These are phyloP conservation scores for Gymnobelideus leadbeateri DNA, from an alignment of 2,113 vertebrate species.

Conservation along the genomic window DNA sequence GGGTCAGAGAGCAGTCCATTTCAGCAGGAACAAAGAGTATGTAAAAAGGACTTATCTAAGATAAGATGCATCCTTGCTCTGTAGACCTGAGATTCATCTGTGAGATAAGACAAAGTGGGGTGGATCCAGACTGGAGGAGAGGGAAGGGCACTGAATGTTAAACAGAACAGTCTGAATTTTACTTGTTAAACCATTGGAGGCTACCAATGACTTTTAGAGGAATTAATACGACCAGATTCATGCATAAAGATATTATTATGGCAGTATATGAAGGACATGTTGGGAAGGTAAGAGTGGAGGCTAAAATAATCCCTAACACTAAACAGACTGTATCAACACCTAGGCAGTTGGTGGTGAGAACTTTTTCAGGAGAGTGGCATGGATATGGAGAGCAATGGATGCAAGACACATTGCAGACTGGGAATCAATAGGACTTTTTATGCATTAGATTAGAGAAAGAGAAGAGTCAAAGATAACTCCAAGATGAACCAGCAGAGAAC, in stretches of 20 bases:
- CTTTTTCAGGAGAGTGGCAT: too few species aligned
- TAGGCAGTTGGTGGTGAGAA: background rate
- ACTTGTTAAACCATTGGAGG: background rate
- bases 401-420: too few species aligned
- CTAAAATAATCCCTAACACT: background rate
- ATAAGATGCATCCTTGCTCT: background rate
- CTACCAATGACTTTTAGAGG: background rate
- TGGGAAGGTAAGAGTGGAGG: background rate
- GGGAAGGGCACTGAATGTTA: too few species aligned
- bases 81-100: background rate
- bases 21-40: background rate
- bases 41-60: background rate
- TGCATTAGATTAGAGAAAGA: too few species aligned
- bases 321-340: background rate
- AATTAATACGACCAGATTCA: background rate
- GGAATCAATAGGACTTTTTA: too few species aligned
- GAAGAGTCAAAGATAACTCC: too few species aligned
- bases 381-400: too few species aligned
- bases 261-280: background rate
- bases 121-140: background rate
- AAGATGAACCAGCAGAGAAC: background rate
- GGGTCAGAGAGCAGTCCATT: background rate
- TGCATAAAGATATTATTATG: background rate
- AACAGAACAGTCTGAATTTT: background rate
- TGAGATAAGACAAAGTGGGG: background rate